Conservation (phyloP, 2,113 vertebrate genomes). For the Dolichotis patagonum region DNA sequence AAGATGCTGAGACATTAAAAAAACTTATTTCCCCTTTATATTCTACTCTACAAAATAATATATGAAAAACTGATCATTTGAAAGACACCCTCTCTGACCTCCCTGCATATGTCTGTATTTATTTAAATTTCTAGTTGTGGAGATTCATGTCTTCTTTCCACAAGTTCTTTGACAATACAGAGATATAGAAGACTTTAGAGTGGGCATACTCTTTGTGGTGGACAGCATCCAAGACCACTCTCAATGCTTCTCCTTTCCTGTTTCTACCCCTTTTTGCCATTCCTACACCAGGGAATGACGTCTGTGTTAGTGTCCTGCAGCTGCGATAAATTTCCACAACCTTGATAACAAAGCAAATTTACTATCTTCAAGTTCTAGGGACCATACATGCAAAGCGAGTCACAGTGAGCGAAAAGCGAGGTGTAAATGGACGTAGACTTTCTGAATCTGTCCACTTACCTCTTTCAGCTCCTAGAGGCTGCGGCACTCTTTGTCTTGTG, state of each 20-base stretch:
- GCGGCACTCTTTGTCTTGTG: not conserved
- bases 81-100: constrained; percentile 3
- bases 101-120: not conserved
- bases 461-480: not conserved
- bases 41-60: not conserved
- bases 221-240: too few relatives aligned
- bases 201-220: not conserved
- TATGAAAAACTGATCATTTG: not conserved
- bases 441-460: not conserved
- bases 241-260: not conserved
- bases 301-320: not conserved
- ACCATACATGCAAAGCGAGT: not conserved
- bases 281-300: not conserved
- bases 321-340: not conserved
- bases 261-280: not conserved
- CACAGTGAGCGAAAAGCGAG: not conserved
- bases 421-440: not conserved
- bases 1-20: not conserved
- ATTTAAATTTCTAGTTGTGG: not conserved
- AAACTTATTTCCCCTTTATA: not conserved
- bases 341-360: not conserved
- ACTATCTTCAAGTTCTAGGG: not conserved
- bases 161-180: not conserved
- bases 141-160: not conserved
- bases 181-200: not conserved